Conservation (phyloP, 2,888 invertebrate species). For the Rhamnusium bicolor region DNA sequence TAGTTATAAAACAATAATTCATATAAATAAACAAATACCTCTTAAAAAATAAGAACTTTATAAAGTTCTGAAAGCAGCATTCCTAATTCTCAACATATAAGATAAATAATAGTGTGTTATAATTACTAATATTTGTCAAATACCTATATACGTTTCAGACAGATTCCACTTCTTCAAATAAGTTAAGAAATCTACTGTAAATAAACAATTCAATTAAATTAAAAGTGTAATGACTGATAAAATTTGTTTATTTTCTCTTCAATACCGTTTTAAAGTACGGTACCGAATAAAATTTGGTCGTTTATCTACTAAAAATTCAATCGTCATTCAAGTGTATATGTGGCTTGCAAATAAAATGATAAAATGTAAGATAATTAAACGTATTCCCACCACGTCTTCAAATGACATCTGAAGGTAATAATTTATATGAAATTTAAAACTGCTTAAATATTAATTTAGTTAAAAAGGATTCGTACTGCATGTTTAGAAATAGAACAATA, state of each 20-base stretch:
- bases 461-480: too few relatives aligned
- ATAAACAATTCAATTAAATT: slow-evolving; percentile 28
- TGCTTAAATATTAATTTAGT: neutral
- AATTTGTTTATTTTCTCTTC: slow-evolving; percentile 29
- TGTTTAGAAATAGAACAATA: too few relatives aligned
- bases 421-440: slow-evolving; percentile 9
- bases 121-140: too few relatives aligned
- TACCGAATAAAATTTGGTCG: slow-evolving; percentile 33
- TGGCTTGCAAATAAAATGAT: slow-evolving; percentile 30
- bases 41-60: too few relatives aligned
- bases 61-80: too few relatives aligned
- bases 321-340: slow-evolving; percentile 19
- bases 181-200: slow-evolving; percentile 18
- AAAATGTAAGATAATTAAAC: neutral
- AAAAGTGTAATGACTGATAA: slow-evolving; percentile 38
- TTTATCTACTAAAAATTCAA: slow-evolving; percentile 36
- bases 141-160: neutral
- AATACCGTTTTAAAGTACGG: slow-evolving; percentile 36
- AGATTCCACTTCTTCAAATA: slow-evolving; percentile 5
- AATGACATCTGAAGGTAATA: slow-evolving; percentile 32
- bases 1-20: too few relatives aligned
- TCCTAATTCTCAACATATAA: too few relatives aligned
- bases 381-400: slow-evolving; percentile 27
- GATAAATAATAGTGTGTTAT: too few relatives aligned
- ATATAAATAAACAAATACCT: too few relatives aligned